These are phyloP conservation scores for Cynodonichthys magdalenae DNA, from an alignment of 2,797 vertebrate genomes.

Conservation along the genomic window DNA sequence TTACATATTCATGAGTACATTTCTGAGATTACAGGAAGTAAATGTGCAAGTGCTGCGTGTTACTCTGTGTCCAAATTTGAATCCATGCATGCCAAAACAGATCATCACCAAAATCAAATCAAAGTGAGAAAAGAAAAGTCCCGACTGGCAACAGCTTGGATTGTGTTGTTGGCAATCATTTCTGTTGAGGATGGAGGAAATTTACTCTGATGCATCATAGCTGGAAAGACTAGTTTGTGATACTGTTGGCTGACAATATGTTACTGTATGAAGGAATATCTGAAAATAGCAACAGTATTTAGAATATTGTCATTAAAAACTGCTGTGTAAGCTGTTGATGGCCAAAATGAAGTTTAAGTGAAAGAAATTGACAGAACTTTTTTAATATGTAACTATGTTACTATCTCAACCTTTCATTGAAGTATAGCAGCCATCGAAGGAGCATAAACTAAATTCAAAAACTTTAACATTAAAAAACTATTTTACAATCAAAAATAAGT, in stretches of 20 bases:
- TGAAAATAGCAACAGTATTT: too few relatives aligned
- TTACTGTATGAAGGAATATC: neutral
- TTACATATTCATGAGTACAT: constrained; percentile 57
- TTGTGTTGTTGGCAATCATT: constrained; percentile 18
- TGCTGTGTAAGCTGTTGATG: too few relatives aligned
- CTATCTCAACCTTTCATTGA: too few relatives aligned
- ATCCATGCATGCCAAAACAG: constrained; percentile 67
- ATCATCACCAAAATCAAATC: constrained; percentile 35
- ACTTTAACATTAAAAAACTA: too few relatives aligned
- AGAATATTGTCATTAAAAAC: too few relatives aligned
- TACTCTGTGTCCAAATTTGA: constrained; percentile 53
- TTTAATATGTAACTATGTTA: too few relatives aligned
- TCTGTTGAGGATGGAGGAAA: neutral
- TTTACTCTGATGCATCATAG: constrained; percentile 2
- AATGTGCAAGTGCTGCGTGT: constrained; percentile 26
- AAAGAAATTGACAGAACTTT: too few relatives aligned
- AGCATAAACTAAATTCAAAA: too few relatives aligned
- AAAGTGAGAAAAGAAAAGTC: constrained; percentile 33
- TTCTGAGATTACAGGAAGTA: constrained; percentile 34
- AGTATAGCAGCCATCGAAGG: too few relatives aligned
- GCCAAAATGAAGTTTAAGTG: too few relatives aligned
- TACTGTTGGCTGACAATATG: neutral
- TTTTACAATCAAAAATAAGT: too few relatives aligned
- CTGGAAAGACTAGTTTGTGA: neutral
- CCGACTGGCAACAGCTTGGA: constrained; percentile 8